Conservation (phyloP, 2,888 invertebrate species). For the Ophion slaviceki region DNA sequence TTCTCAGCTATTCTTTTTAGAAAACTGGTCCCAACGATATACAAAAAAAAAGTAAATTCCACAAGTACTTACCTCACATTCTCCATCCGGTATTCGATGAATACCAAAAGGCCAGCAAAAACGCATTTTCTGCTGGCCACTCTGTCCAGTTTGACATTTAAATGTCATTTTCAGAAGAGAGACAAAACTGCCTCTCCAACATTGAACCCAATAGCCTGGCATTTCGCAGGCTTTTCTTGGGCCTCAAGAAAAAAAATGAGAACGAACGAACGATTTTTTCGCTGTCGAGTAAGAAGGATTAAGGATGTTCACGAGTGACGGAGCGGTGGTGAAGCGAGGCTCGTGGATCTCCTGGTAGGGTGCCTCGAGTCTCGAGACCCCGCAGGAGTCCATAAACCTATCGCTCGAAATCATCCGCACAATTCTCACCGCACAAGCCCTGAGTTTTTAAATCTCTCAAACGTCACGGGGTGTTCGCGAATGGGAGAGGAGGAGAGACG, state of each 20-base stretch:
- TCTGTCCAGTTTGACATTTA: too few relatives aligned
- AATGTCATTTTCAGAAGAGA: too few relatives aligned
- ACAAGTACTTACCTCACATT: too few relatives aligned
- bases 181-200: too few relatives aligned
- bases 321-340: slow-evolving; percentile 20
- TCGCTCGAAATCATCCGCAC: slow-evolving; percentile 44
- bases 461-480: slow-evolving; percentile 44
- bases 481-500: slow-evolving; percentile 29
- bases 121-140: too few relatives aligned
- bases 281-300: background rate
- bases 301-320: slow-evolving; percentile 18
- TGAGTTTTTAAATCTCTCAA: slow-evolving; percentile 28
- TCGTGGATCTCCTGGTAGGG: slow-evolving; percentile 53
- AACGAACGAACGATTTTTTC: background rate
- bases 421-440: slow-evolving; percentile 43
- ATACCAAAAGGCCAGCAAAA: too few relatives aligned
- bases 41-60: too few relatives aligned
- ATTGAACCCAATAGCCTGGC: too few relatives aligned
- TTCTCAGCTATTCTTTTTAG: too few relatives aligned
- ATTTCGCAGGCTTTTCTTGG: too few relatives aligned
- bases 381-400: slow-evolving; percentile 38
- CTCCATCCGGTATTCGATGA: too few relatives aligned
- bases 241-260: background rate
- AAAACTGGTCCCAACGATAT: too few relatives aligned
- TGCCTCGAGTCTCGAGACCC: slow-evolving; percentile 36